Evolutionary conservation across 2,888 invertebrate species (phyloP).

Genomic region (Lathronympha strigana): DNA sequence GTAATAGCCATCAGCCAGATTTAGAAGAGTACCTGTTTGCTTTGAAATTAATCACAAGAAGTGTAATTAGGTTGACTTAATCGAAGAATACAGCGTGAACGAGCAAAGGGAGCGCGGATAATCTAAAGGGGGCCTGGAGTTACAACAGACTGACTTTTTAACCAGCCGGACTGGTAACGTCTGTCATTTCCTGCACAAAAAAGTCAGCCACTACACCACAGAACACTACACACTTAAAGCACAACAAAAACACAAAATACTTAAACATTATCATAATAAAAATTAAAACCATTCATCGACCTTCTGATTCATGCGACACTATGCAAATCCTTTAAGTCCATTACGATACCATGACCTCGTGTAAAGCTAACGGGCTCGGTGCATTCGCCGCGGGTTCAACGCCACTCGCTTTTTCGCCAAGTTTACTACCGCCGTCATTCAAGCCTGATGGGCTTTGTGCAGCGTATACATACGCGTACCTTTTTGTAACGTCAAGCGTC

Average conservation of each 20-base stretch:
- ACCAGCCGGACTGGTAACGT: too few relatives aligned
- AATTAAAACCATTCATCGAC: too few relatives aligned
- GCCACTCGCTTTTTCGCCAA: conserved; percentile 71
- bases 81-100: neutral
- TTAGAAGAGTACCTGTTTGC: neutral
- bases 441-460: conserved; percentile 42
- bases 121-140: neutral
- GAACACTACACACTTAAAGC: too few relatives aligned
- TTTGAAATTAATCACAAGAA: neutral
- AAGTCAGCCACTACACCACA: too few relatives aligned
- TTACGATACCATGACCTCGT: conserved; percentile 73
- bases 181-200: too few relatives aligned
- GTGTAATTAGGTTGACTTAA: neutral
- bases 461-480: conserved; percentile 28
- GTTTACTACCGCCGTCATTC: conserved; percentile 64
- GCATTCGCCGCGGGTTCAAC: conserved; percentile 74
- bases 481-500: conserved; percentile 17
- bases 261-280: too few relatives aligned
- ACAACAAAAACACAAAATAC: too few relatives aligned
- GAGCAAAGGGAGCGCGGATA: conserved; percentile 1
- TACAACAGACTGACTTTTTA: too few relatives aligned
- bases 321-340: conserved; percentile 56
- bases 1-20: too few relatives aligned
- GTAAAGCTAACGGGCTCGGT: conserved; percentile 70
- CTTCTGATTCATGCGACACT: conserved; percentile 47